These are phyloP conservation scores for Zoanthus solanderi DNA, from an alignment of 92 coral and sea anemone genomes.

Conservation along the genomic window DNA sequence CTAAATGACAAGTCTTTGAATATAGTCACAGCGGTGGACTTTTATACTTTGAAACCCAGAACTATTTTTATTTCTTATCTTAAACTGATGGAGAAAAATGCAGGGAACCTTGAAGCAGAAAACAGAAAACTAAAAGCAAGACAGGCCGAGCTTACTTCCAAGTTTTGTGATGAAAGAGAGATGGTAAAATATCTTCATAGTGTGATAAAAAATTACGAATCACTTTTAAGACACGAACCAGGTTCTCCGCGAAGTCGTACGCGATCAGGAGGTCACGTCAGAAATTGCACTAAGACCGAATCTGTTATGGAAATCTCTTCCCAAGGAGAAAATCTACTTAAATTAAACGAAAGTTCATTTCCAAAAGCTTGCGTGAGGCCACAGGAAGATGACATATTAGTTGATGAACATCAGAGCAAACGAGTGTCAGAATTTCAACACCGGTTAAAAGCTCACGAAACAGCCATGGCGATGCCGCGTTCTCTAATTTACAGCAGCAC, in stretches of 20 bases:
- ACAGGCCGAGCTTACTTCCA: slow-evolving; percentile 72
- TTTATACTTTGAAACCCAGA: background rate
- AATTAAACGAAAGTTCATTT: background rate
- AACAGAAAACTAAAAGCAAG: slow-evolving; percentile 75
- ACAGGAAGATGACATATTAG: background rate
- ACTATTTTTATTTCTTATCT: background rate
- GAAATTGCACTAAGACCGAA: background rate
- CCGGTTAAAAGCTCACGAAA: background rate
- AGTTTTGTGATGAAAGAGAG: slow-evolving; percentile 82
- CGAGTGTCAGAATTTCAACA: background rate
- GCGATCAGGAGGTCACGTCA: background rate
- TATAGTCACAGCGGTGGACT: no score
- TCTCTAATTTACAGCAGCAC: background rate
- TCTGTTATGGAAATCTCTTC: slow-evolving; percentile 6
- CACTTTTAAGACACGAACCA: slow-evolving; percentile 68
- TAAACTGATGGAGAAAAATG: slow-evolving; percentile 45
- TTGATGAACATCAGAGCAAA: background rate
- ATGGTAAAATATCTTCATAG: slow-evolving; percentile 90
- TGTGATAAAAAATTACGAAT: slow-evolving; percentile 92
- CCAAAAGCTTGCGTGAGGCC: background rate
- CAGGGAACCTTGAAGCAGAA: slow-evolving; percentile 68
- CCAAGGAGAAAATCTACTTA: background rate
- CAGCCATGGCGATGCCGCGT: background rate
- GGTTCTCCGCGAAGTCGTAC: slow-evolving; percentile 54
- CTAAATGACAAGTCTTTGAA: background rate